Evolutionary conservation across 1,140 invertebrate genomes (phyloP).

Genomic region (Caenorhabditis remanei): DNA sequence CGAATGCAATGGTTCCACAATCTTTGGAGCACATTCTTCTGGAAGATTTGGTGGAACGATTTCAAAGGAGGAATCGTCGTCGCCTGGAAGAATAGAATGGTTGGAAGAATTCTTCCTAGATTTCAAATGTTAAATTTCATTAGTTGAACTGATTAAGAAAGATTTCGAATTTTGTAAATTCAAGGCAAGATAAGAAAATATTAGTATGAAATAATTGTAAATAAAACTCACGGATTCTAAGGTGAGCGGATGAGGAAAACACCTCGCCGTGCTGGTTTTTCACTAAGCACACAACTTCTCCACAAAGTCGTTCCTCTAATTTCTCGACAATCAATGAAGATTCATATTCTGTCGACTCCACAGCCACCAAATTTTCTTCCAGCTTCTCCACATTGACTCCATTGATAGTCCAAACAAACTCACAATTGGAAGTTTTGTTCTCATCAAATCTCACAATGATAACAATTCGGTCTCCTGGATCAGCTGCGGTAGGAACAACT

Average conservation of each 20-base stretch:
- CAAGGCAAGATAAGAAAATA: neutral
- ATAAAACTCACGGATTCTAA: constrained; percentile 53
- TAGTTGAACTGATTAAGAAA: neutral
- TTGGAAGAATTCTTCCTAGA: neutral
- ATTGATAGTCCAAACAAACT: constrained; percentile 70
- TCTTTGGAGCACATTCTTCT: constrained; percentile 64
- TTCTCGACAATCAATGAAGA: constrained; percentile 36
- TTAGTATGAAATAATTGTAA: neutral
- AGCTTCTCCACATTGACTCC: constrained; percentile 58
- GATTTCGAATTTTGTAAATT: neutral
- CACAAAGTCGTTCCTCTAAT: constrained; percentile 32
- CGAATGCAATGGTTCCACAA: constrained; percentile 62
- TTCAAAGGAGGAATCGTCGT: constrained; percentile 59
- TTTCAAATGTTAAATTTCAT: neutral
- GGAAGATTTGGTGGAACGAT: constrained; percentile 59
- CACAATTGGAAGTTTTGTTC: constrained; percentile 35
- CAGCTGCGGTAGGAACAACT: constrained; percentile 12
- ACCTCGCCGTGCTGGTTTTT: constrained; percentile 58
- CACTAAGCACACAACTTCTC: constrained; percentile 40
- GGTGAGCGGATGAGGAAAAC: constrained; percentile 53
- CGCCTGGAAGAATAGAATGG: constrained; percentile 24
- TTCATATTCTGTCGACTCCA: constrained; percentile 38
- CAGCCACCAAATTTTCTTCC: constrained; percentile 17
- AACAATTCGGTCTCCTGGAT: constrained; percentile 27
- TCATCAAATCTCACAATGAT: constrained; percentile 51